Conservation (phyloP, 1,140 invertebrate genomes). For the Cyphomyrmex costatus region DNA sequence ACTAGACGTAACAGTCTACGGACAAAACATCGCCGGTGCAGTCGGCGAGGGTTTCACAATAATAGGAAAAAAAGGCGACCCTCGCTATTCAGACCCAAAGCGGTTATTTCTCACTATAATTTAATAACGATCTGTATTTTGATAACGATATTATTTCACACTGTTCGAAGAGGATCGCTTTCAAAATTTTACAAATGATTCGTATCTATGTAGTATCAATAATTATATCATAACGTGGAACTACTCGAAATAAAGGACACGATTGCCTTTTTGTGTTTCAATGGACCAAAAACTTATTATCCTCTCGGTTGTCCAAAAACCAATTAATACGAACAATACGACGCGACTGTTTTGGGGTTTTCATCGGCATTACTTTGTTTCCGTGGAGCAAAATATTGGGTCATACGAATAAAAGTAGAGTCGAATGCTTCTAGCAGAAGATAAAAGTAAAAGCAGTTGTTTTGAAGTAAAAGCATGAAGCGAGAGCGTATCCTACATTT, state of each 20-base stretch:
- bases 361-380: constrained; percentile 32
- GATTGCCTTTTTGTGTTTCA: not conserved
- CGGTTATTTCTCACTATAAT: constrained; percentile 80
- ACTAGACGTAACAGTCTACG: constrained; percentile 39
- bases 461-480: constrained; percentile 55
- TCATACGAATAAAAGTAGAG: constrained; percentile 28
- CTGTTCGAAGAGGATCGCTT: constrained; percentile 45
- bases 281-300: not conserved
- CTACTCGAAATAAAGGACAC: not conserved
- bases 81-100: constrained; percentile 78
- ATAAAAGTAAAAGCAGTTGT: constrained; percentile 58
- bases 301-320: not conserved
- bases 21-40: constrained; percentile 72
- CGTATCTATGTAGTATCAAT: not conserved
- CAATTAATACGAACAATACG: constrained; percentile 37
- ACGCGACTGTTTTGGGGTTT: constrained; percentile 34
- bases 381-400: constrained; percentile 2
- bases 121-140: constrained; percentile 80
- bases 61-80: constrained; percentile 80
- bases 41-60: constrained; percentile 80
- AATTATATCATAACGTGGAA: not conserved
- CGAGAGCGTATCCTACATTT: constrained; percentile 51
- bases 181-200: constrained; percentile 19
- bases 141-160: constrained; percentile 77
- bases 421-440: constrained; percentile 5